A percentile compares a stretch with the other conserved stretches of the same genome.
These are phyloP conservation scores for Petroica traversi DNA, from an alignment of 2,113 vertebrate species.

Conservation along the genomic window DNA sequence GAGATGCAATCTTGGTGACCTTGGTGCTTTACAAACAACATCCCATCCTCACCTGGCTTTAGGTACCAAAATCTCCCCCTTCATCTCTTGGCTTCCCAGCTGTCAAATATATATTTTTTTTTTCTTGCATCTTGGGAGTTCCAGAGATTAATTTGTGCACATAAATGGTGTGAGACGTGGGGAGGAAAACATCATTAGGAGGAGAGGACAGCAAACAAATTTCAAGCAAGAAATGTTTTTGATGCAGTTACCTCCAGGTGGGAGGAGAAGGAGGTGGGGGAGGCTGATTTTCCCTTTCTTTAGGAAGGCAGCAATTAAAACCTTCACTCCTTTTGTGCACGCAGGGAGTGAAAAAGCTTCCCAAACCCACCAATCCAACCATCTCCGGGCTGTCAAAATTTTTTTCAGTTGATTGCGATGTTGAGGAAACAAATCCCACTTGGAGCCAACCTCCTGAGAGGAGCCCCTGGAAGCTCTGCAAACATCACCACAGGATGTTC, in stretches of 20 bases:
- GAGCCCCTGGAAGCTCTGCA: neutral
- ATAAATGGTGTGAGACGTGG: neutral
- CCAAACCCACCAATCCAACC: neutral
- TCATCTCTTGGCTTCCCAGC: neutral
- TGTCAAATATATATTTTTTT: neutral
- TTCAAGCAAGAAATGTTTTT: neutral
- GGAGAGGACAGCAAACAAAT: neutral
- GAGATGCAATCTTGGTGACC: neutral
- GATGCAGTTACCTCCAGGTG: neutral
- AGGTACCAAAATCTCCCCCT: neutral
- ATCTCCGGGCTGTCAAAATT: neutral
- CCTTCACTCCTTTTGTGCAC: neutral
- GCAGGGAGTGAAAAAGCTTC: neutral
- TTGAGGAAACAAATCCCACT: neutral
- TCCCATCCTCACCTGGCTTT: neutral
- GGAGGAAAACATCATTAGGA: neutral
- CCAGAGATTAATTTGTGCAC: neutral
- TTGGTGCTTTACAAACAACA: neutral
- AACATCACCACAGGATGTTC: neutral
- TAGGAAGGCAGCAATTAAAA: neutral
- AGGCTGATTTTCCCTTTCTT: neutral
- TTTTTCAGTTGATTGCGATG: neutral
- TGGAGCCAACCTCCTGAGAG: neutral
- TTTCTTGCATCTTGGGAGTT: neutral
- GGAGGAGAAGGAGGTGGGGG: too few species aligned